Base-by-base conservation (phyloP, 2,888 invertebrate genomes). In the Therioaphis trifolii region DNA sequence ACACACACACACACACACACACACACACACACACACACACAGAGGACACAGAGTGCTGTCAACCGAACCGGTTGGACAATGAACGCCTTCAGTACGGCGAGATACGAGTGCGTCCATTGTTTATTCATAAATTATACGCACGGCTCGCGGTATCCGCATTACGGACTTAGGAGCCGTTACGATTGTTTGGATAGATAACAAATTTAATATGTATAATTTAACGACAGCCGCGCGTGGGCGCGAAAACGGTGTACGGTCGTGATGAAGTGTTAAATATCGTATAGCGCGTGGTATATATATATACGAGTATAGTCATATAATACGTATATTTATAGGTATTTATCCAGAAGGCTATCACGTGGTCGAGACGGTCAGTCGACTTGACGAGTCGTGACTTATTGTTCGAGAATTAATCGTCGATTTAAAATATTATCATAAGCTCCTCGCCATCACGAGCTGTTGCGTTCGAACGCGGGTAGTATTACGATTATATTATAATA, bases 371-470 rank as follows among this genome's bases (percentile, higher is more conserved):
- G 7, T 7, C 35, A 35, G 40, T 21, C 0, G 7, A 46, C 61
- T 61, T 76, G n/a, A 76, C 27, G 27, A 61, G 27, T 76, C 46
- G 21, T 63, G 76, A 46, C 61, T 76, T 76, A 76, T 75, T 76
- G 76, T 76, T 75, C 40, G 40, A 27, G 58, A 58, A 58, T 43
- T 58, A 58, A 40, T 75, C 15, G 40, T 35, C 35, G 35, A 71
- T n/a, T 71, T 18, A 68, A 14, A 68, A 43, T 68, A 68, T 35
- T n/a, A n/a, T n/a, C n/a, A n/a, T n/a, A n/a, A n/a, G n/a, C n/a
- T n/a, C n/a, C n/a, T n/a, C n/a, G n/a, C n/a, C n/a, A n/a, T n/a
- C n/a, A n/a, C n/a, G n/a, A n/a, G n/a, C 14, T 35, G 52, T 4
- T 18, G 1, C 18, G 15, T 52, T 35, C 35, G 35, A 35, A 35